Evolutionary conservation across 2,113 vertebrate species (phyloP), one percentile per base, ranked within the genome.

Genomic region (Dendrocopos noguchii): DNA sequence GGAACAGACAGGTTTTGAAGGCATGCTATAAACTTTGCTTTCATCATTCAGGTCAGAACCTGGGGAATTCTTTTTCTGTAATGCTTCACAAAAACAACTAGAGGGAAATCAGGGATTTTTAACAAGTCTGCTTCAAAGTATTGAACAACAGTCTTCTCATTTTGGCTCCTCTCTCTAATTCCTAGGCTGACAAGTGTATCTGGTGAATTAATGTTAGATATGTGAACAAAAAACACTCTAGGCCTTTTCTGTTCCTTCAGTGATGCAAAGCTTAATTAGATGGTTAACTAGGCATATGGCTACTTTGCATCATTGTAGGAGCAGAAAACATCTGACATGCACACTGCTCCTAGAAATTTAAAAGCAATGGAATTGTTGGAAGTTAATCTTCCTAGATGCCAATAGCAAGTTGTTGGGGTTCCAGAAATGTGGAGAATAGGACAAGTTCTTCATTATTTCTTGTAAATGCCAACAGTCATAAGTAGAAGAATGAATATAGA

Each of bases 251-350:
- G 1, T 34, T 16, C 22, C 88, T 94, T 77, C 95, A 93, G 65
- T 65, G 95, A 95, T 83, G 82, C 95, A 93, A 74, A 86, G 47
- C 33, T 84, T 95, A 94, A 95, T 94, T 67, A 85, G 80, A 75
- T 63, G 59, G 76, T 88, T 94, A 91, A 90, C 84, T 52, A 80
- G 80, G 80, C 84, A 94, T 92, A 90, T 66, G 93, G 90, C 92
- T 94, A 60, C 88, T 96, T 93, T 93, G 89, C 94, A 94, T 95
- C 74, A 65, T 50, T 89, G 75, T 76, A 85, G 39, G 25, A 68
- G 61, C 74, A 90, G 77, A 88, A 94, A 93, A 87, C 80, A 96
- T 80, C 80, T 90, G 65, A 93, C 5, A 0, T 39, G 17, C 46
- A 89, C 66, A 31, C 25, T 76, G 53, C 61, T 88, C 21, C 64